A percentile compares a stretch with the other conserved stretches of the same genome.
Evolutionary conservation across 2,797 vertebrate genomes (phyloP).

Genomic region (Lophius americanus): DNA sequence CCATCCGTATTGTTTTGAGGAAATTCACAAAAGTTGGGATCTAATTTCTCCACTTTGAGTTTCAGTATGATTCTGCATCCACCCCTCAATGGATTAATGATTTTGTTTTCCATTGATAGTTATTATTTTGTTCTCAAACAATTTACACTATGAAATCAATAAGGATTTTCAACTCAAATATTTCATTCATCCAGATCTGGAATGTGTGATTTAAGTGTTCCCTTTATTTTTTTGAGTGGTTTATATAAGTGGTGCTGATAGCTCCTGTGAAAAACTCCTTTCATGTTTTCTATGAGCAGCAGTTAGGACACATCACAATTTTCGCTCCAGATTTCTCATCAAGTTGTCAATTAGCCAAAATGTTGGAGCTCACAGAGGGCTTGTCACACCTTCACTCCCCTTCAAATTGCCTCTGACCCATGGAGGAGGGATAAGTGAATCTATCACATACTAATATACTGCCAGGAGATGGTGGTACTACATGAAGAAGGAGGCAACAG

Average conservation of each 20-base stretch:
- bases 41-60: too few relatives aligned
- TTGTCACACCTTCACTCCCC: conserved; percentile 33
- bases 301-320: conserved; percentile 39
- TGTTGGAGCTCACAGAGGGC: conserved; percentile 42
- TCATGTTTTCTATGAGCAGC: conserved; percentile 13
- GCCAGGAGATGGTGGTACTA: neutral
- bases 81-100: too few relatives aligned
- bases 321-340: conserved; percentile 55
- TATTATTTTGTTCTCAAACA: too few relatives aligned
- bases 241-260: neutral
- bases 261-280: conserved; percentile 21
- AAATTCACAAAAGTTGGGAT: too few relatives aligned
- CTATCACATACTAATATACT: conserved; percentile 3
- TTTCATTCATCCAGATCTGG: too few relatives aligned
- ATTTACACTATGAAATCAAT: too few relatives aligned
- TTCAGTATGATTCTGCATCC: too few relatives aligned
- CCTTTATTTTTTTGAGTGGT: too few relatives aligned
- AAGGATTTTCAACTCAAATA: too few relatives aligned
- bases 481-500: conserved; percentile 4
- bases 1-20: too few relatives aligned
- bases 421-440: conserved; percentile 31
- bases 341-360: conserved; percentile 59
- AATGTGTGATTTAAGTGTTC: too few relatives aligned
- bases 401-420: conserved; percentile 37
- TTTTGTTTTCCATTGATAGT: too few relatives aligned